These are phyloP conservation scores for Alviniconcha strummeri DNA, from an alignment of 2,888 invertebrate genomes.

Conservation along the genomic window DNA sequence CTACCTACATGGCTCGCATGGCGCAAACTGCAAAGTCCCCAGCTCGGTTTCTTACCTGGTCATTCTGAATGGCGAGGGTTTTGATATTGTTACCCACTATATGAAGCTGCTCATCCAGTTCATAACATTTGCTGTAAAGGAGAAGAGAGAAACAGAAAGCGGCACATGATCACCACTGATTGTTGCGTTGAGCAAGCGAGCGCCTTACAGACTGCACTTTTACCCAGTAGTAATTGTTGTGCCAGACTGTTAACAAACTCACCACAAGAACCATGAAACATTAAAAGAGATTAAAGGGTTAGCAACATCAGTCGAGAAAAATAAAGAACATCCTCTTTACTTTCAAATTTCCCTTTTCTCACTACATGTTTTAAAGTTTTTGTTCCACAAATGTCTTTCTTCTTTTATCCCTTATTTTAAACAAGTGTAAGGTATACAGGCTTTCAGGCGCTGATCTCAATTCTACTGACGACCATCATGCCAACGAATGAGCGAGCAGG, in stretches of 20 bases:
- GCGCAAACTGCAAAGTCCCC: slow-evolving; percentile 30
- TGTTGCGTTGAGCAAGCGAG: slow-evolving; percentile 13
- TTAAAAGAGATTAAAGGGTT: background rate
- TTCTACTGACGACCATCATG: slow-evolving; percentile 34
- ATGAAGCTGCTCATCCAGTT: slow-evolving; percentile 99
- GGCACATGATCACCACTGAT: slow-evolving; percentile 17
- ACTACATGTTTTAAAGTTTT: background rate
- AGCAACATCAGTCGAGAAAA: slow-evolving; percentile 13
- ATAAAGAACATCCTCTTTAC: background rate
- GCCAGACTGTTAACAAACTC: background rate
- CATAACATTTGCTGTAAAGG: slow-evolving; percentile 90
- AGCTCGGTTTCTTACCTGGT: slow-evolving; percentile 62
- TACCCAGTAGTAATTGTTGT: background rate
- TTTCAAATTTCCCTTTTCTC: background rate
- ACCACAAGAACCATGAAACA: background rate
- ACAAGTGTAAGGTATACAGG: background rate
- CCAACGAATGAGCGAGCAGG: slow-evolving; percentile 13
- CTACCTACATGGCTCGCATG: background rate
- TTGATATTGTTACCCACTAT: slow-evolving; percentile 99
- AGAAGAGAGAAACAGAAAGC: slow-evolving; percentile 34
- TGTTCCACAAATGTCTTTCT: background rate
- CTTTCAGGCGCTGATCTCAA: slow-evolving; percentile 8
- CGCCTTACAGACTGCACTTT: slow-evolving; percentile 11
- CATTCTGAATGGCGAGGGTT: slow-evolving; percentile 91
- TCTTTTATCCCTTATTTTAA: background rate